Evolutionary conservation across 2,888 invertebrate genomes (phyloP).

Genomic region (Caenorhabditis afra): DNA sequence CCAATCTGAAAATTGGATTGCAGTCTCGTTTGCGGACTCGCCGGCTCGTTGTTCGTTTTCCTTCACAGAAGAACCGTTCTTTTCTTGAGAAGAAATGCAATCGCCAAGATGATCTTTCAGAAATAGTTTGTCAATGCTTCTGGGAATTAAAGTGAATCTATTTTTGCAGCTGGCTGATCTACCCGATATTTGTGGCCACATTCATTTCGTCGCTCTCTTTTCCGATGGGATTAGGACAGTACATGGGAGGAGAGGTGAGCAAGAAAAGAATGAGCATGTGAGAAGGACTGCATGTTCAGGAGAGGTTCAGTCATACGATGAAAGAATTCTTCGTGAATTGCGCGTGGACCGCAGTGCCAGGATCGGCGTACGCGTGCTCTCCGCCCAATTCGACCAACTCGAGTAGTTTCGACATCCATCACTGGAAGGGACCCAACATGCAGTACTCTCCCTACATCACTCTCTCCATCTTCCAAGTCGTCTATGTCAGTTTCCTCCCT

Average conservation of each 20-base stretch:
- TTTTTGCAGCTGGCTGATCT: conserved; percentile 91
- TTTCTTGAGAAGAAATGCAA: conserved; percentile 73
- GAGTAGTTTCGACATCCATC: conserved; percentile 41
- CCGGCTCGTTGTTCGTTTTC: conserved; percentile 75
- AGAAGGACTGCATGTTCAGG: conserved; percentile 69
- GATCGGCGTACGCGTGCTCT: conserved; percentile 57
- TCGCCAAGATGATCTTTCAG: conserved; percentile 76
- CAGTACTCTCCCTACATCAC: conserved; percentile 45
- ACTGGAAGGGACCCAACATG: conserved; percentile 58
- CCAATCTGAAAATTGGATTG: conserved; percentile 31
- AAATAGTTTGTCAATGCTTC: conserved; percentile 71
- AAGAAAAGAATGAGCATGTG: neutral
- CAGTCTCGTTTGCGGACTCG: conserved; percentile 75
- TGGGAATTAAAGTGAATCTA: neutral
- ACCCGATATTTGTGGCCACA: conserved; percentile 87
- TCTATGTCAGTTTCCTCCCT: conserved; percentile 58
- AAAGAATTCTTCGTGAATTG: conserved; percentile 76
- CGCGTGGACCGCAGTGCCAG: conserved; percentile 67
- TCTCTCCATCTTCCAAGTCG: conserved; percentile 58
- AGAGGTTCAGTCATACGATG: conserved; percentile 70
- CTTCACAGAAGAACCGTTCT: conserved; percentile 75
- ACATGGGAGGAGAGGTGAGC: conserved; percentile 83
- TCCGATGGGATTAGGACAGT: conserved; percentile 93
- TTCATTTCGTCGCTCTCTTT: conserved; percentile 91
- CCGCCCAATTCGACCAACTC: conserved; percentile 6